Conservation (phyloP, 2,113 vertebrate species). For the Saccopteryx leptura region DNA sequence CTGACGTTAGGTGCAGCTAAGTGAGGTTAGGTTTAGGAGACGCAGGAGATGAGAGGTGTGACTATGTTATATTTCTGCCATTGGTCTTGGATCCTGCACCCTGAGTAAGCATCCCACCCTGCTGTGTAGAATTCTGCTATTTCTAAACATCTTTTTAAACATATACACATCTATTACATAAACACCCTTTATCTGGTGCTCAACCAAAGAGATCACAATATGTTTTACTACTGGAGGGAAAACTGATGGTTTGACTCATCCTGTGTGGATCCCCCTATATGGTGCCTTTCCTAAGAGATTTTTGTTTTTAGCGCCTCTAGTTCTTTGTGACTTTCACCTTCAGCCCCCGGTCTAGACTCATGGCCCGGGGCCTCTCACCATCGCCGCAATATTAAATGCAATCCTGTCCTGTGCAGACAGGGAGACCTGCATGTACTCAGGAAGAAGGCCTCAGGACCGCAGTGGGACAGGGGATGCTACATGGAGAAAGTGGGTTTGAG, state of each 20-base stretch:
- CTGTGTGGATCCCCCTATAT: background rate
- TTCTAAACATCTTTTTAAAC: constrained; percentile 6
- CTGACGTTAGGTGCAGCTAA: too few species aligned
- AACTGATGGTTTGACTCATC: background rate
- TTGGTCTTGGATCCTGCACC: background rate
- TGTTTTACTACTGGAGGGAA: background rate
- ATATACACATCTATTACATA: background rate
- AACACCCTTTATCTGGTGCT: background rate
- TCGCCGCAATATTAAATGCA: background rate
- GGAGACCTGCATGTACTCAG: background rate
- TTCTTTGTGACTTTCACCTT: background rate
- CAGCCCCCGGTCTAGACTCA: background rate
- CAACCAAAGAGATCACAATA: background rate
- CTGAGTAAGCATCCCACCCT: background rate
- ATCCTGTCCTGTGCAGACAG: background rate
- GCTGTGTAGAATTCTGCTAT: background rate
- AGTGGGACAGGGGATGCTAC: background rate
- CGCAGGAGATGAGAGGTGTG: background rate
- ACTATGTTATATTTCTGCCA: fast-evolving
- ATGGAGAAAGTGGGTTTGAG: background rate
- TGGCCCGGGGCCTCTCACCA: fast-evolving
- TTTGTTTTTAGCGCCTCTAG: background rate
- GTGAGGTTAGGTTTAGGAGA: background rate
- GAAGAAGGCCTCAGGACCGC: background rate
- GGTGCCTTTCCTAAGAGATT: background rate